Base-by-base conservation (phyloP, 2,797 vertebrate genomes). In the Paguma larvata region DNA sequence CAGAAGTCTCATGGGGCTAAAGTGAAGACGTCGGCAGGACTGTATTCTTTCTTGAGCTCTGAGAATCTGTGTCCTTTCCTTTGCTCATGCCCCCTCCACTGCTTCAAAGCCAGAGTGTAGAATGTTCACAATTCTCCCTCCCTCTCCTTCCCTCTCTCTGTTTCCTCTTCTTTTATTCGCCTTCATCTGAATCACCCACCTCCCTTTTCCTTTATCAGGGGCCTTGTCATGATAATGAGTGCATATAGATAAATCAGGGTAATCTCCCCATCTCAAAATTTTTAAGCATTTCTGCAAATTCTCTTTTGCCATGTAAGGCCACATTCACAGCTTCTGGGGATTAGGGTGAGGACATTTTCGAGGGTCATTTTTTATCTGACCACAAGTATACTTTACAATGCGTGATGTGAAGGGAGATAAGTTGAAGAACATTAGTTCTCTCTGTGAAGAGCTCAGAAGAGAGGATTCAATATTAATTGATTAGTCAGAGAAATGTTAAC, bases 401-500 rank as follows among this genome's bases (percentile, higher is more conserved):
- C 10, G 2, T n/a, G 63, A 2, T 44, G 2, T 34, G 85, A 48
- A 82, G 8, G 46, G 41, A 67, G 11, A 13, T 46, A 77, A 86
- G 4, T 21, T 88, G 18, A 7, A 23, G 21, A 70, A 88, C 77
- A 6, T n/a, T 90, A 30, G 7, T 80, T 6, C 16, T 34, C n/a
- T 63, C 21, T 67, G 46, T 77, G 44, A 72, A 44, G 27, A 27
- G 3, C 46, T 90, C 9, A 85, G 46, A 85, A 32, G 41, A 1
- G 15, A 67, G 77, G 14, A 46, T 70, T 92, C n/a, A 62, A 2
- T 78, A 46, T 94, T 91, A 95, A 75, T 32, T 96, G 27, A 56
- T 84, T 34, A 83, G 25, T 88, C 30, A 89, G 48, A 67, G 27
- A 88, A 65, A 90, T n/a, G 75, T 0, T 67, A 51, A 30, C 23